Evolutionary conservation across 2,797 vertebrate species (phyloP), one percentile per base, ranked within the genome.

Genomic region (Semotilus atromaculatus): DNA sequence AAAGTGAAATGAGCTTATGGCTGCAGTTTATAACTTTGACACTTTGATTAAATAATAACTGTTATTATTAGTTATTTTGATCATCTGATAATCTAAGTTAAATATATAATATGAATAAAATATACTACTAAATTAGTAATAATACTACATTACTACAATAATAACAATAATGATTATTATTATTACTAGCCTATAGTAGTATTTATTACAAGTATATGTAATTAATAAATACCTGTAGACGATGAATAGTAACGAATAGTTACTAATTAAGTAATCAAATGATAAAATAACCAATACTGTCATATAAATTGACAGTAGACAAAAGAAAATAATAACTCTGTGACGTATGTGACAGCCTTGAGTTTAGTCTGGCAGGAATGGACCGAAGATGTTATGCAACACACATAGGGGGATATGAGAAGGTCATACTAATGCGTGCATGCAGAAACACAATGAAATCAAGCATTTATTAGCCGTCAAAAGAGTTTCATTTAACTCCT

Each of bases 331-430:
- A 67, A 34, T 7, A 38, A 38, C 18, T 26, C 18, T 26, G 40
- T 34, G 45, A 48, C 45, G 40, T 58, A 82, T 21, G 21, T 51
- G 55, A n/a, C 55, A 45, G 53, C 3, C n/a, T n/a, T 43, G 13
- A 43, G 23, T 43, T 16, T 34, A 31, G 36, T 29, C 58, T 13
- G 14, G 64, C 66, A 81, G 48, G 9, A 51, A 34, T 40, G 38
- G 26, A 13, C 3, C 16, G 19, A 16, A 9, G 14, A 81, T 60
- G 53, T 72, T 58, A 72, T 48, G 53, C 4, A 72, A 72, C 9
- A 60, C 67, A 60, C 51, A 53, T 55, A 81, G 80, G 36, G 80
- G 36, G 43, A 68, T 58, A 26, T 38, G n/a, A 58, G 36, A 80
- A 7, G 19, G 29, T 38, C 64, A 38, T 68, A 29, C 3, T 70